phyloP scores from a whole-genome alignment of 2,797 vertebrate species.

The Botia almorhae region DNA sequence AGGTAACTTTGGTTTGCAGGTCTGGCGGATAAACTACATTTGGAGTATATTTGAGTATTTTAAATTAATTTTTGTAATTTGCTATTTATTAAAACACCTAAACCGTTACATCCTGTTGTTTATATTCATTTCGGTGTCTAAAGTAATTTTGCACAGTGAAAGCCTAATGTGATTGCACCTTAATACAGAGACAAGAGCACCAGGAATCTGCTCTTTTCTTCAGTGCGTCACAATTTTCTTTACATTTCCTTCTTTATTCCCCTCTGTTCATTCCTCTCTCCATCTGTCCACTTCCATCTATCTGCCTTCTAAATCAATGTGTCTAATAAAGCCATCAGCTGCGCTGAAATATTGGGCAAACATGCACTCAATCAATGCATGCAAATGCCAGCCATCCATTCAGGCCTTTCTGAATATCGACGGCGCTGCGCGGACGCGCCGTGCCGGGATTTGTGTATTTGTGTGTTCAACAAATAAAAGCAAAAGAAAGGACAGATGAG shows the following conservation, averaged over 20 bases:
- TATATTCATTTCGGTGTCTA: neutral
- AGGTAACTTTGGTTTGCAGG: neutral
- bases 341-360: constrained; percentile 71
- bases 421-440: constrained; percentile 34
- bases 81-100: neutral
- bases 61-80: neutral
- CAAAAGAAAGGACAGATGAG: constrained; percentile 37
- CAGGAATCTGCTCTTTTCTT: constrained; percentile 13
- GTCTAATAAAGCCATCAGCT: constrained; percentile 69
- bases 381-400: constrained; percentile 73
- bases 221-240: constrained; percentile 24
- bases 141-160: neutral
- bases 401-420: constrained; percentile 60
- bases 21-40: neutral
- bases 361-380: constrained; percentile 70
- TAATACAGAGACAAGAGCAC: neutral
- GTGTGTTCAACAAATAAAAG: constrained; percentile 56
- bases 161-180: neutral
- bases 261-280: constrained; percentile 46
- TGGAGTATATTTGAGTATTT: too few relatives aligned
- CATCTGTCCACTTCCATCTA: constrained; percentile 58
- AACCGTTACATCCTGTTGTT: neutral
- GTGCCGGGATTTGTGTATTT: constrained; percentile 50
- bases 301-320: constrained; percentile 68
- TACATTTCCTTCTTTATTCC: constrained; percentile 45